These are phyloP conservation scores for Gonocerus acuteangulatus DNA, from an alignment of 2,888 invertebrate genomes.

Conservation along the genomic window DNA sequence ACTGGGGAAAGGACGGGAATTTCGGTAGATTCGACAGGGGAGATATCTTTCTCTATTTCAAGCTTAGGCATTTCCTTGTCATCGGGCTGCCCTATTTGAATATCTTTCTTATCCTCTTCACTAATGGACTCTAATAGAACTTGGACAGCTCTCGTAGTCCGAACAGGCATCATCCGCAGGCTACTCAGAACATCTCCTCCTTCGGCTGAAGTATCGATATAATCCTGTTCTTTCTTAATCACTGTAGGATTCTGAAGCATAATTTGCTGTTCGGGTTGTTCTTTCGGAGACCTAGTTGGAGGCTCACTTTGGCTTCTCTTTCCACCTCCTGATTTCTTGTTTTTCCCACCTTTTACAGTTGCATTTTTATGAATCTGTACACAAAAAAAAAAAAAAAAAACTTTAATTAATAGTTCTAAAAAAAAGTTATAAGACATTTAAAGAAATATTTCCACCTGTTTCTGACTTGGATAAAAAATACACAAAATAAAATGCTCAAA, in stretches of 20 bases:
- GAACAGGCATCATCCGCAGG: slow-evolving; percentile 35
- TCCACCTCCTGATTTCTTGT: slow-evolving; percentile 6
- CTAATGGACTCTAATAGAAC: no score
- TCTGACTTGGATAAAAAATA: no score
- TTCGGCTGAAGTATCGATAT: slow-evolving; percentile 35
- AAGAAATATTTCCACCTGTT: no score
- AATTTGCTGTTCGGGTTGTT: background rate
- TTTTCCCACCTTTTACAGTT: background rate
- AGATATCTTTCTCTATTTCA: slow-evolving; percentile 32
- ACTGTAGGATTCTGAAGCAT: slow-evolving; percentile 12
- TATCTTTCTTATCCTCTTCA: background rate
- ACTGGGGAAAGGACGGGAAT: slow-evolving; percentile 30
- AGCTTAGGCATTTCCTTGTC: slow-evolving; percentile 32
- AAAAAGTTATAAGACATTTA: no score
- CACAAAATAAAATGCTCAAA: no score
- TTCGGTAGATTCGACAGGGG: slow-evolving; percentile 28
- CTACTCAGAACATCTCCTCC: slow-evolving; percentile 33
- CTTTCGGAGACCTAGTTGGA: background rate
- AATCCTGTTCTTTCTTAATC: slow-evolving; percentile 26
- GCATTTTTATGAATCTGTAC: slow-evolving; percentile 4
- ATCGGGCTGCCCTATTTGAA: background rate
- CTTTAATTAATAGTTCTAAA: background rate
- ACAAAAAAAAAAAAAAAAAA: slow-evolving; percentile 2
- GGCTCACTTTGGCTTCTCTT: slow-evolving; percentile 10
- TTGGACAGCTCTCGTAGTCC: background rate